Evolutionary conservation across 2,113 vertebrate species (phyloP).

Genomic region (Dendrocopos noguchii): DNA sequence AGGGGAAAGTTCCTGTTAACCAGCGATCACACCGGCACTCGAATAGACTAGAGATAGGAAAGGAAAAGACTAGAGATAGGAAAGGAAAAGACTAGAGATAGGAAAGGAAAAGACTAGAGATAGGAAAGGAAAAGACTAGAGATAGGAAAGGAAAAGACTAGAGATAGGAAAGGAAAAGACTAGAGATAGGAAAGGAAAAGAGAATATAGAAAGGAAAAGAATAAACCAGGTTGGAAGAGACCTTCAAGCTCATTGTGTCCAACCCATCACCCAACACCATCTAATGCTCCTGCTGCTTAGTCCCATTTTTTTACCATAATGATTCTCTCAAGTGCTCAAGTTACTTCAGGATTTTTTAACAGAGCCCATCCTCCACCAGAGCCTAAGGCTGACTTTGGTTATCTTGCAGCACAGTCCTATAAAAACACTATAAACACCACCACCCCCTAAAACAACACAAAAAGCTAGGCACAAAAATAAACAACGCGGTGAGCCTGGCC

Average conservation of each 20-base stretch:
- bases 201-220: too few relatives aligned
- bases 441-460: not conserved
- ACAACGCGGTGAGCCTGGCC: rapidly evolving
- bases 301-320: not conserved
- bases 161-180: too few relatives aligned
- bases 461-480: not conserved
- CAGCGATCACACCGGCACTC: rapidly evolving
- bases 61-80: too few relatives aligned
- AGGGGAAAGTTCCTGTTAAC: not conserved
- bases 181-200: too few relatives aligned
- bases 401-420: not conserved
- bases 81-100: too few relatives aligned
- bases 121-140: too few relatives aligned
- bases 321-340: not conserved
- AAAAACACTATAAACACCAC: not conserved
- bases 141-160: too few relatives aligned
- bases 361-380: not conserved
- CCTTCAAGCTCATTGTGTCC: too few relatives aligned
- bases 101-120: too few relatives aligned
- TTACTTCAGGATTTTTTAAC: not conserved
- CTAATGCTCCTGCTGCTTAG: not conserved
- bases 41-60: too few relatives aligned
- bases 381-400: not conserved
- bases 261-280: too few relatives aligned
- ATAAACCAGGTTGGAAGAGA: too few relatives aligned